Percentiles rank a stretch among this genome's conserved stretches.
These are phyloP conservation scores for Chelon labrosus DNA, from an alignment of 2,797 vertebrate genomes.

Conservation along the genomic window DNA sequence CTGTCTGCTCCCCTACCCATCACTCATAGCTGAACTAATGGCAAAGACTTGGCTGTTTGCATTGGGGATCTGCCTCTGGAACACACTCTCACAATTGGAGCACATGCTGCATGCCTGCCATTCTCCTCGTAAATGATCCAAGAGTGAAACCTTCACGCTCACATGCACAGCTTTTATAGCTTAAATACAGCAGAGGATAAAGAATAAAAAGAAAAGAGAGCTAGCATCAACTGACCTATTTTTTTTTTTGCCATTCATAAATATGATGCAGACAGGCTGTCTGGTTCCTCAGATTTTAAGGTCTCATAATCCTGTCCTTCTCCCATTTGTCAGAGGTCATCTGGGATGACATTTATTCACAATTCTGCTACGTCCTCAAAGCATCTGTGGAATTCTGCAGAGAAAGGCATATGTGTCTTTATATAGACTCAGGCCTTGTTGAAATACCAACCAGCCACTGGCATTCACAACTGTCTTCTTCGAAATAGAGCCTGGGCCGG, in stretches of 20 bases:
- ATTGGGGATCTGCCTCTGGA: conserved; percentile 56
- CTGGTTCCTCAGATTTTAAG: background rate
- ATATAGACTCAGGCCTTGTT: conserved; percentile 65
- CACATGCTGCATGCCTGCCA: conserved; percentile 75
- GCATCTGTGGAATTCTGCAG: conserved; percentile 71
- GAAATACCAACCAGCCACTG: conserved; percentile 70
- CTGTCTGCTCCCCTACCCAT: conserved; percentile 40
- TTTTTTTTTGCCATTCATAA: conserved; percentile 2
- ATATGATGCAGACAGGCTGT: background rate
- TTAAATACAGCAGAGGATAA: conserved; percentile 5
- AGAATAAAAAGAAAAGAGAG: conserved; percentile 14
- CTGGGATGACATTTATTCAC: conserved; percentile 27
- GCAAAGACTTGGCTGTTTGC: conserved; percentile 60
- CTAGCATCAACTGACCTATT: background rate
- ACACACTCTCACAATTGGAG: conserved; percentile 56
- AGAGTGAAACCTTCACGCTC: conserved; percentile 45
- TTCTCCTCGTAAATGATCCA: conserved; percentile 65
- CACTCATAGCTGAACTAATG: conserved; percentile 63
- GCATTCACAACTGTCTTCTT: conserved; percentile 78
- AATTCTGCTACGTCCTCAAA: conserved; percentile 45
- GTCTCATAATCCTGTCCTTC: background rate
- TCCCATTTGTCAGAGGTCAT: conserved; percentile 16
- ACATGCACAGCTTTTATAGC: conserved; percentile 31
- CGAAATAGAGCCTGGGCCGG: conserved; percentile 72
- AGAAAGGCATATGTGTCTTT: conserved; percentile 70